Evolutionary conservation across 1,140 invertebrate genomes (phyloP), one percentile per base, ranked within the genome.

Genomic region (Adelges cooleyi): DNA sequence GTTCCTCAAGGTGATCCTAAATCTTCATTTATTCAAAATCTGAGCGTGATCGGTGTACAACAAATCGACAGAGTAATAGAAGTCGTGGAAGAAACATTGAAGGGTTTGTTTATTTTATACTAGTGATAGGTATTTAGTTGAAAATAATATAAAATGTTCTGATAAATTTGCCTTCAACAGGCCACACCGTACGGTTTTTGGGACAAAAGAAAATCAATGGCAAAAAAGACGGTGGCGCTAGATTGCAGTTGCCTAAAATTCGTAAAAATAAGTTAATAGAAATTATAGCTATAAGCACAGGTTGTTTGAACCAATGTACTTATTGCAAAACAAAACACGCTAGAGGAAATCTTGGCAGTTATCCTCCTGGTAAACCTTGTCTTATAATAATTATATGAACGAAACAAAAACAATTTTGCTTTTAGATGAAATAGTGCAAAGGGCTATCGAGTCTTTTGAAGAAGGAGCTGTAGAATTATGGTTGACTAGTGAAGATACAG

Each of bases 311-410:
- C 78, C 90, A 97, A 70, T 99, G 96, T 74, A 98, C 95, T 0
- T 99, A 98, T 73, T 98, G 95, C 72, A 98, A 98, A 76, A 99
- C 95, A 0, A 98, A 98, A 74, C 92, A 96, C 77, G 95, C 95
- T 0, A 76, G 95, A 68, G 96, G 96, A 0, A 89, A 98, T 73
- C 74, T 99, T 1, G 93, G 90, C 0, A 97, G 93, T 74, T 99
- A 98, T 77, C 82, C 84, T 0, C 85, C 90, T 0, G 76, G 76
- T 77, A 66, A 51, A 38, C 38, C 15, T 1, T 44, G 8, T 46
- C 23, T 1, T 17, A 44, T 9, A 44, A n/a, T 44, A 8, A 8
- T 44, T 17, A 44, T 44, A 3, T 44, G 4, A 44, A 44, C 11
- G 29, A 33, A 6, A 33, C 29, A 33, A 6, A 33, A 33, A 51